These are phyloP conservation scores for Pampus argenteus DNA, from an alignment of 2,797 vertebrate species.

Conservation along the genomic window DNA sequence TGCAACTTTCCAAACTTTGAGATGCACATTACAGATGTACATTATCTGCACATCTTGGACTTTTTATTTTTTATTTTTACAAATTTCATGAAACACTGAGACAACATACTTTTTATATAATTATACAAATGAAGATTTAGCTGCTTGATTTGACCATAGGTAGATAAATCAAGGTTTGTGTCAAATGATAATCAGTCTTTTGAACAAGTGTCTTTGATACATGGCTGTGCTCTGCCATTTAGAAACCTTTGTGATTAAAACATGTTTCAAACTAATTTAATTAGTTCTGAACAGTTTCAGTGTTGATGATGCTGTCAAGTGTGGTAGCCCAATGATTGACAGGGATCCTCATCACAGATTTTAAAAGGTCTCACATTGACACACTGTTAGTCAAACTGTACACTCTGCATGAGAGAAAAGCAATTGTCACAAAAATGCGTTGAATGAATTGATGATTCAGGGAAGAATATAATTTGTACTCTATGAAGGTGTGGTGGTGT, in stretches of 20 bases:
- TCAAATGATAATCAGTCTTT: background rate
- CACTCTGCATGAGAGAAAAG: background rate
- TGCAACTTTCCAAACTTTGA: constrained; percentile 63
- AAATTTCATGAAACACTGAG: background rate
- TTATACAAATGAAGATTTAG: background rate
- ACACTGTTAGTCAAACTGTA: constrained; percentile 7
- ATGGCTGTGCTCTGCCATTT: no score
- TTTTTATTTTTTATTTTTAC: background rate
- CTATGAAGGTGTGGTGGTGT: background rate
- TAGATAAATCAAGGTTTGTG: background rate
- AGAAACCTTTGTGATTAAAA: no score
- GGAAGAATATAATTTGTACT: background rate
- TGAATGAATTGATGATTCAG: background rate
- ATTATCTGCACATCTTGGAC: constrained; percentile 3
- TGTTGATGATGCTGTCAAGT: background rate
- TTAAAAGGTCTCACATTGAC: background rate
- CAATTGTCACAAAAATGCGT: background rate
- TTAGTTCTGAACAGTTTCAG: background rate
- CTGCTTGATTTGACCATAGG: no score
- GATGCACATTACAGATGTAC: constrained; percentile 59
- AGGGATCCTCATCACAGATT: background rate
- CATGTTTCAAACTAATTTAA: no score
- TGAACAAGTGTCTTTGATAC: background rate
- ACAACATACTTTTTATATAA: background rate
- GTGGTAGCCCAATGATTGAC: background rate